Base-by-base conservation (phyloP, 2,797 vertebrate species). In the Balearica regulorum region DNA sequence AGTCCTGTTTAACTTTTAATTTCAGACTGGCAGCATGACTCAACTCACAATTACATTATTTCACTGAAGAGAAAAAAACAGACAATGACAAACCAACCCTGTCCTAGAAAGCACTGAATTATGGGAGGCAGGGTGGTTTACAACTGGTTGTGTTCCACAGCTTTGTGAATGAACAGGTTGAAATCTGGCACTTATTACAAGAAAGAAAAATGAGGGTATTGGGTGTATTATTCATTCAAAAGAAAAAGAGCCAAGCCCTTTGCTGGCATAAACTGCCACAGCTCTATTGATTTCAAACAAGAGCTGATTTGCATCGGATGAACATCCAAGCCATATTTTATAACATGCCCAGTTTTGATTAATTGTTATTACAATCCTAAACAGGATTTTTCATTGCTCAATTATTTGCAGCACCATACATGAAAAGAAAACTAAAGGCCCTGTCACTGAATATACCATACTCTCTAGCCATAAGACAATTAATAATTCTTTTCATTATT, bases 271-370 rank as follows among this genome's bases (percentile, higher is more conserved):
- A 94, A 94, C 57, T 89, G 53, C 43, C 78, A 81, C 49, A 71
- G 94, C 35, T 95, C 78, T 90, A 80, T 41, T 93, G 83, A 96
- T 95, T 95, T 94, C 75, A 94, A 89, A 92, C 68, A 83, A 77
- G 69, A 92, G 22, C 49, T 89, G 69, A 87, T 97, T 92, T 96
- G 75, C 72, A 92, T 92, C 22, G 0, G 83, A 77, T 75, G 88
- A 96, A 93, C 71, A 89, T 78, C 83, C 48, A 89, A 87, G 75
- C 19, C 37, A 43, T 95, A 90, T 92, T 94, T 96, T 69, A 94
- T 49, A 92, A 65, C 25, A 46, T 37, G 71, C 11, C 54, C 22
- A 18, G 66, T 78, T 93, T 93, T 95, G 81, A 95, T 92, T 95
- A 96, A 93, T 82, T 92, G 55, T 75, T 89, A 81, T 90, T 94